Evolutionary conservation across 2,797 vertebrate species (phyloP).

Genomic region (Babyrousa celebensis): DNA sequence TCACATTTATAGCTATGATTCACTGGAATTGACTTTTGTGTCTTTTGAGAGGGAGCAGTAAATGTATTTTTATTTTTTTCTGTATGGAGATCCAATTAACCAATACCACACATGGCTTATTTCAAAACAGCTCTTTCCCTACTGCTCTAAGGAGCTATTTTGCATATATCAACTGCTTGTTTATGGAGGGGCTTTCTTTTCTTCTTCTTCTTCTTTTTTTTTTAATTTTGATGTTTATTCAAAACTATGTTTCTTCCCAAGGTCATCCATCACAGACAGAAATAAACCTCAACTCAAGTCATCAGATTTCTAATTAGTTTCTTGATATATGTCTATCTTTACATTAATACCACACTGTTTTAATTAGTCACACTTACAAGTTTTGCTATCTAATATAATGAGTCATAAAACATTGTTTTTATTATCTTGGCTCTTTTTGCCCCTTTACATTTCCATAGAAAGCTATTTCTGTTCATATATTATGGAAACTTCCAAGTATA

Average conservation of each 20-base stretch:
- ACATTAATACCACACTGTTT: not conserved
- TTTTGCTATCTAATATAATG: not conserved
- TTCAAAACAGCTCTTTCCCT: not conserved
- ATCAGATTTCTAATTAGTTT: not conserved
- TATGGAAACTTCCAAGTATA: constrained; percentile 2
- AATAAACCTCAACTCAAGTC: too few relatives aligned
- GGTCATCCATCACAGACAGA: too few relatives aligned
- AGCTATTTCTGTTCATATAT: not conserved
- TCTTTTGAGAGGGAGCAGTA: not conserved
- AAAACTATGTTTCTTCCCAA: too few relatives aligned
- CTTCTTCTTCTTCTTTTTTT: too few relatives aligned
- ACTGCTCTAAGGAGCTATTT: not conserved
- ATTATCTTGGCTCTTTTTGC: not conserved
- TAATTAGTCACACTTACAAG: not conserved
- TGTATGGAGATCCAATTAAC: constrained; percentile 5
- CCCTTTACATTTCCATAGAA: not conserved
- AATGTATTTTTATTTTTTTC: constrained; percentile 43
- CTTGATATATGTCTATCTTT: not conserved
- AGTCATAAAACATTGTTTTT: not conserved
- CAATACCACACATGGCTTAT: not conserved
- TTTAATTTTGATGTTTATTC: too few relatives aligned
- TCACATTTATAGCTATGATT: not conserved
- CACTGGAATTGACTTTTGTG: constrained; percentile 11
- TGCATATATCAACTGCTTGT: not conserved
- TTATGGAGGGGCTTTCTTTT: not conserved